phyloP scores from a whole-genome alignment of 2,888 invertebrate species.

The Caenorhabditis wallacei region DNA sequence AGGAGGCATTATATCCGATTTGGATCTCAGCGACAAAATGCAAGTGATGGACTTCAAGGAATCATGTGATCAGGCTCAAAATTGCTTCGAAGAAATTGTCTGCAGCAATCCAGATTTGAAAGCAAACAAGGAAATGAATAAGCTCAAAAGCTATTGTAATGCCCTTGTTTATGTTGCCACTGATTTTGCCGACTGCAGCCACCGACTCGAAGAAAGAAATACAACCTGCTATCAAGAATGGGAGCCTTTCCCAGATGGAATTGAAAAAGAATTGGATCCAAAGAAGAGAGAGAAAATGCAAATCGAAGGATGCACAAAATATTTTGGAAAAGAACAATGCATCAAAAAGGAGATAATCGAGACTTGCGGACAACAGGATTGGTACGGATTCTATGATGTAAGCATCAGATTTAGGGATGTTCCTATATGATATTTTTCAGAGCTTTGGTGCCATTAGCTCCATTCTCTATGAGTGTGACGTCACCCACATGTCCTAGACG shows the following conservation, averaged over 20 bases:
- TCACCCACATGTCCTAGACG: too few relatives aligned
- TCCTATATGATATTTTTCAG: too few relatives aligned
- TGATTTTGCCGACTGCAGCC: conserved; percentile 19
- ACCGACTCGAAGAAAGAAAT: conserved; percentile 29
- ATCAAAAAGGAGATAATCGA: conserved; percentile 30
- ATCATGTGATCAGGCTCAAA: conserved; percentile 24
- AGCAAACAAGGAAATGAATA: neutral
- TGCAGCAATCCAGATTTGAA: neutral
- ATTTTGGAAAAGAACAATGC: conserved; percentile 45
- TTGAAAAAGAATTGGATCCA: neutral
- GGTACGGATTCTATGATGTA: conserved; percentile 40
- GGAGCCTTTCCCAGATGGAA: conserved; percentile 33
- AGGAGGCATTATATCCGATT: too few relatives aligned
- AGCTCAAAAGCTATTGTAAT: conserved; percentile 34
- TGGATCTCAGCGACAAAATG: conserved; percentile 31
- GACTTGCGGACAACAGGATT: conserved; percentile 33
- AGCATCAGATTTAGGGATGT: too few relatives aligned
- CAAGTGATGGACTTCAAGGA: conserved; percentile 34
- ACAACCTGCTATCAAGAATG: conserved; percentile 32
- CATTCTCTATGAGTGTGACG: too few relatives aligned
- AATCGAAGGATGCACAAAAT: conserved; percentile 34
- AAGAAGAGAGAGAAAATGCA: conserved; percentile 16
- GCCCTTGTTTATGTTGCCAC: conserved; percentile 18
- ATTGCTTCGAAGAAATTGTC: neutral
- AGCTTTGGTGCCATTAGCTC: too few relatives aligned